phyloP scores from a whole-genome alignment of 2,113 vertebrate genomes.

The Lanius collurio region DNA sequence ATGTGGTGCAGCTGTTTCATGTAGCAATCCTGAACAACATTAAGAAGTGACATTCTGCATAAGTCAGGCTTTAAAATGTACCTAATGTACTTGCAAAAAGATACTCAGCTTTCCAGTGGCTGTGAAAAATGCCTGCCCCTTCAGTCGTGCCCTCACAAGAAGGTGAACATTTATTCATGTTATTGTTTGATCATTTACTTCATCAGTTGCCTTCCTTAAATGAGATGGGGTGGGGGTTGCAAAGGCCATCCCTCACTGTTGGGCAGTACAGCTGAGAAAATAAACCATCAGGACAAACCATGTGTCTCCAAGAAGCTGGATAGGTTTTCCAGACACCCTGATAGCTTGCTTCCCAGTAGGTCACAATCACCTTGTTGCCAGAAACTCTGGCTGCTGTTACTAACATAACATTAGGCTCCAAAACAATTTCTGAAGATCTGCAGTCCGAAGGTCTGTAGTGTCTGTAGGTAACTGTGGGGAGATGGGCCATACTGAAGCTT shows the following conservation, averaged over 20 bases:
- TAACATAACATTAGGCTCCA: not conserved
- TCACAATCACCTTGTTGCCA: not conserved
- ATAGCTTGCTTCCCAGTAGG: not conserved
- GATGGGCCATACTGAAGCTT: not conserved
- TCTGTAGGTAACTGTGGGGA: not conserved
- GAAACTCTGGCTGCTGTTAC: not conserved
- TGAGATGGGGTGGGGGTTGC: not conserved
- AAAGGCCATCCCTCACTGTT: not conserved
- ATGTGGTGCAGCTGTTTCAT: not conserved
- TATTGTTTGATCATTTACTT: not conserved
- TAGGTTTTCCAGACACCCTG: not conserved
- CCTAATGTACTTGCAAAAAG: not conserved
- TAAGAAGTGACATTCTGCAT: not conserved
- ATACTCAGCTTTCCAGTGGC: not conserved
- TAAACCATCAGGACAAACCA: not conserved
- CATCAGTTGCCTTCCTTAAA: not conserved
- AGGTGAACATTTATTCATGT: not conserved
- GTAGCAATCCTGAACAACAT: not conserved
- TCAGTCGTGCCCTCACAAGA: not conserved
- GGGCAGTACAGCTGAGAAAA: not conserved
- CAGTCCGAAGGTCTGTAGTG: not conserved
- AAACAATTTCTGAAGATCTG: not conserved
- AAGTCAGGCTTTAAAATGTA: not conserved
- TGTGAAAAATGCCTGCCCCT: not conserved
- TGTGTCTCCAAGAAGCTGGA: accelerated